Conservation (phyloP, 2,113 vertebrate species). For the Eclectus roratus region DNA sequence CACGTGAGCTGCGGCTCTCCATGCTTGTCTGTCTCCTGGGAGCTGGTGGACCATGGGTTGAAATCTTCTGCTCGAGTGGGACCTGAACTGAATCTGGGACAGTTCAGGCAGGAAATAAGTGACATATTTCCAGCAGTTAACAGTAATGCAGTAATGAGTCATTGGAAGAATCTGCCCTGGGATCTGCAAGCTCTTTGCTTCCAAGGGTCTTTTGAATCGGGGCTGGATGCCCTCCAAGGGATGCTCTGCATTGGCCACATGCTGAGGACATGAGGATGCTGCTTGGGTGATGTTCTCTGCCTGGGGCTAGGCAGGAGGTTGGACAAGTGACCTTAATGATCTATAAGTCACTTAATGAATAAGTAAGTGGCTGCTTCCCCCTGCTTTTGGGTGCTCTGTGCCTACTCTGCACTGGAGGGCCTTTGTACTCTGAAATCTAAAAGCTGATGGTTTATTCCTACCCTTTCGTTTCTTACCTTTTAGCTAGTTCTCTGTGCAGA, state of each 20-base stretch:
- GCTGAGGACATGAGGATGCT: not conserved
- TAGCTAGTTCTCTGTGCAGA: not conserved
- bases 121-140: slow-evolving; percentile 13
- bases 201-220: not conserved
- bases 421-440: not conserved
- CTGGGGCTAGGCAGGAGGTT: not conserved
- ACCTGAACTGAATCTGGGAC: not conserved
- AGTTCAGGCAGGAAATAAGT: slow-evolving; percentile 42
- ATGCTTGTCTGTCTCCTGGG: not conserved
- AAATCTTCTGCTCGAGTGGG: not conserved
- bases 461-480: not conserved
- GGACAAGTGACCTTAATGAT: not conserved
- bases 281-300: not conserved
- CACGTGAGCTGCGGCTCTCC: not conserved
- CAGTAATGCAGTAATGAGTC: slow-evolving; percentile 2
- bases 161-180: slow-evolving; percentile 21
- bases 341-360: not conserved
- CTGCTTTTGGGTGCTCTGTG: not conserved
- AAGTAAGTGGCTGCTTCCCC: not conserved
- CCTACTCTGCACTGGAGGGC: not conserved
- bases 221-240: not conserved
- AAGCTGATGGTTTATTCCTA: not conserved
- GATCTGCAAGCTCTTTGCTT: not conserved
- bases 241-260: not conserved
- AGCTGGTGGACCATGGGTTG: not conserved